Evolutionary conservation across 2,797 vertebrate genomes (phyloP).

Genomic region (Amblyraja radiata): DNA sequence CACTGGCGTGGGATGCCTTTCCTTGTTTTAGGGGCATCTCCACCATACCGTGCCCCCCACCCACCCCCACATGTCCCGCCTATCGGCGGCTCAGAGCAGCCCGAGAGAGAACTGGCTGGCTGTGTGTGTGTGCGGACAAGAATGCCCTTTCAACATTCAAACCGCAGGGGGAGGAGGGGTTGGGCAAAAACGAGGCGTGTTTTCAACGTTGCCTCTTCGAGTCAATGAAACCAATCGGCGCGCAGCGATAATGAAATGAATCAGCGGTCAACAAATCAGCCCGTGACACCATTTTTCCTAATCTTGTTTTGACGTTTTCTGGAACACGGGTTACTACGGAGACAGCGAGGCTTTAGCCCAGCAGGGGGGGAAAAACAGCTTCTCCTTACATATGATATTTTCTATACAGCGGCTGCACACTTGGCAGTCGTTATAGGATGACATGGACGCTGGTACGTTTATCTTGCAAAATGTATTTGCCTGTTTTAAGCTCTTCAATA

Average conservation of each 20-base stretch:
- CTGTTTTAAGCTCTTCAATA: neutral
- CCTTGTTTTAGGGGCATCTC: too few relatives aligned
- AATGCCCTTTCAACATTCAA: too few relatives aligned
- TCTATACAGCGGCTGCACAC: neutral
- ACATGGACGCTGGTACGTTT: neutral
- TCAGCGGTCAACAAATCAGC: conserved; percentile 5
- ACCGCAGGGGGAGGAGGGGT: neutral
- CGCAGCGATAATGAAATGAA: conserved; percentile 2
- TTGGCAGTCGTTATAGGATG: neutral
- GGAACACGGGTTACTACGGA: too few relatives aligned
- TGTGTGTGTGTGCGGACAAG: too few relatives aligned
- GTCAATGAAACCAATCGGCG: neutral
- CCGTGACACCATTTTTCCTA: neutral
- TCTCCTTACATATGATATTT: neutral
- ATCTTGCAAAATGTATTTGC: neutral
- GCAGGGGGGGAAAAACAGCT: neutral
- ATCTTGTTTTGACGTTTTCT: neutral
- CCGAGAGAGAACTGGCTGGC: too few relatives aligned
- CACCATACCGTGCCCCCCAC: too few relatives aligned
- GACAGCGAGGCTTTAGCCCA: too few relatives aligned
- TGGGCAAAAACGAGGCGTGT: conserved; percentile 10
- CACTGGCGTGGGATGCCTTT: too few relatives aligned
- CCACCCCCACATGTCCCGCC: too few relatives aligned
- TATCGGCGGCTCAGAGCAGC: too few relatives aligned
- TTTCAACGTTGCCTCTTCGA: neutral